These are phyloP conservation scores for Sparus aurata DNA, from an alignment of 2,797 vertebrate genomes.

Conservation along the genomic window DNA sequence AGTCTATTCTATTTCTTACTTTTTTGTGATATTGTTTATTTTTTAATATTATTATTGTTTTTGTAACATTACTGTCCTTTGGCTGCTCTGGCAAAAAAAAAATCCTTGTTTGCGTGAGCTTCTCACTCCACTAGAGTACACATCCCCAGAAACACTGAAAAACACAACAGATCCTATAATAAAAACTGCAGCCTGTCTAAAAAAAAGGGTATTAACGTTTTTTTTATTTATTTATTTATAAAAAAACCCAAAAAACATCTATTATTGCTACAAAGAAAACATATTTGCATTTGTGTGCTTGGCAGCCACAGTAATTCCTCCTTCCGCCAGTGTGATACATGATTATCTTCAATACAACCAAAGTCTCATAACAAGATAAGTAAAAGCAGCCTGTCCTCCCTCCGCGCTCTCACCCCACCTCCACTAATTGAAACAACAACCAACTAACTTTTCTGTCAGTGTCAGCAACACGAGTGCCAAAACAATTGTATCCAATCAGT, in stretches of 20 bases:
- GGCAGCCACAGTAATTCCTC: slow-evolving; percentile 10
- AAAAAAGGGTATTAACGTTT: too few species aligned
- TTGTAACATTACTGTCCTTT: too few species aligned
- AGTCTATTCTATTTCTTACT: too few species aligned
- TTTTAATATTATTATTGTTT: too few species aligned
- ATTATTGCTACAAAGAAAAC: background rate
- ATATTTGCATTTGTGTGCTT: background rate
- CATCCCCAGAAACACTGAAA: background rate
- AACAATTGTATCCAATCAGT: slow-evolving; percentile 76
- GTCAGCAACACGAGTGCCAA: slow-evolving; percentile 70
- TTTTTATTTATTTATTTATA: too few species aligned
- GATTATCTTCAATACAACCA: slow-evolving; percentile 34
- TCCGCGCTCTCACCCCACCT: slow-evolving; percentile 35
- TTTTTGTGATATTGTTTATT: too few species aligned
- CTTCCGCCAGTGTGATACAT: slow-evolving; percentile 27
- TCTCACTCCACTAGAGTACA: background rate
- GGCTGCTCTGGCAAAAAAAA: too few species aligned
- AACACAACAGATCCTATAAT: background rate
- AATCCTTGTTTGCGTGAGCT: too few species aligned
- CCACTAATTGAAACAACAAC: slow-evolving; percentile 70
- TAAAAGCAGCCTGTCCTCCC: slow-evolving; percentile 69
- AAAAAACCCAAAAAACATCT: background rate
- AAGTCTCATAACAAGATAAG: slow-evolving; percentile 60
- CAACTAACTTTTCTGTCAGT: slow-evolving; percentile 72
- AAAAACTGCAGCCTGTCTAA: background rate